Conservation (phyloP, 2,797 vertebrate species). For the Percopsis omiscomaycus region DNA sequence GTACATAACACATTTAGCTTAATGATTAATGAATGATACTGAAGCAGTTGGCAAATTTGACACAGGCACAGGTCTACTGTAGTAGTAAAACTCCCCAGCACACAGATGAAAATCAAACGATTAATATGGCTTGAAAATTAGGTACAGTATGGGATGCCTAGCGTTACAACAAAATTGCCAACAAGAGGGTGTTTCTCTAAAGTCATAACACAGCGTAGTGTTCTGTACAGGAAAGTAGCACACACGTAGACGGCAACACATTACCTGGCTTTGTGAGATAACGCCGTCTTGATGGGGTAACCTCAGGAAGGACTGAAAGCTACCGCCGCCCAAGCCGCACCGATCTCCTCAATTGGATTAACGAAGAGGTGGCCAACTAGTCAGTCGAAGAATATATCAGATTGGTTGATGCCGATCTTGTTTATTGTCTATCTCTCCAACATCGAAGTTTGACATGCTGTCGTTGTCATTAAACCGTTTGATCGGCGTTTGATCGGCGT, state of each 20-base stretch:
- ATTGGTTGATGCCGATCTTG: slow-evolving; percentile 59
- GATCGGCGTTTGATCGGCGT: slow-evolving; percentile 27
- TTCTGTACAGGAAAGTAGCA: neutral
- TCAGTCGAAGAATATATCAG: slow-evolving; percentile 45
- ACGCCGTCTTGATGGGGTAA: slow-evolving; percentile 60
- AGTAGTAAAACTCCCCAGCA: too few relatives aligned
- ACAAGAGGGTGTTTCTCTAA: too few relatives aligned
- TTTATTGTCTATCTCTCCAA: slow-evolving; percentile 34
- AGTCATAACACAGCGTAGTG: neutral
- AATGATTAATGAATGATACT: too few relatives aligned
- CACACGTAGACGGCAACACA: slow-evolving; percentile 5
- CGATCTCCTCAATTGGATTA: slow-evolving; percentile 74
- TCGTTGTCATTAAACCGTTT: slow-evolving; percentile 34
- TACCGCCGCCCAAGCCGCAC: slow-evolving; percentile 8
- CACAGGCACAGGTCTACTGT: too few relatives aligned
- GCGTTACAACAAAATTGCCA: neutral
- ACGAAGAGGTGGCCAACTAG: slow-evolving; percentile 42
- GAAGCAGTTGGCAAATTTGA: too few relatives aligned
- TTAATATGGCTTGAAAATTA: too few relatives aligned
- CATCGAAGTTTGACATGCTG: slow-evolving; percentile 51
- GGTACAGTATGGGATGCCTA: neutral
- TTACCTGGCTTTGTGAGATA: slow-evolving; percentile 68
- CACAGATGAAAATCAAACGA: too few relatives aligned
- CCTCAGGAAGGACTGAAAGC: slow-evolving; percentile 50
- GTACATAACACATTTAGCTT: too few relatives aligned